A percentile compares a stretch with the other conserved stretches of the same genome.
These are phyloP conservation scores for Kryptolebias ocellatus DNA, from an alignment of 2,797 vertebrate species.

Conservation along the genomic window DNA sequence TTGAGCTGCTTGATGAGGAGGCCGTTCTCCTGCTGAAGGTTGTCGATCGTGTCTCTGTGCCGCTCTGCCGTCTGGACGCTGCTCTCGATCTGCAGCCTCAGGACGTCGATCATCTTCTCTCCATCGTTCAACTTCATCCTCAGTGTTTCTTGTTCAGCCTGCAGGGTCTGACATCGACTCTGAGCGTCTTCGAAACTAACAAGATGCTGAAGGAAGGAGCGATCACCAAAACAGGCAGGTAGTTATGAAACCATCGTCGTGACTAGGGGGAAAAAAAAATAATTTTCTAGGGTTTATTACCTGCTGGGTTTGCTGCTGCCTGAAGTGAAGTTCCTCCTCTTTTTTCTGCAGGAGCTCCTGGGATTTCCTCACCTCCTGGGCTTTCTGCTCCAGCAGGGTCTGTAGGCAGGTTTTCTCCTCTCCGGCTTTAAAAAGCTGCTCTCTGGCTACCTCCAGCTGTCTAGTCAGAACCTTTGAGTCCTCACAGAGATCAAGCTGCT, in stretches of 20 bases:
- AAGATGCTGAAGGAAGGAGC: slow-evolving; percentile 31
- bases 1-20: slow-evolving; percentile 79
- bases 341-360: slow-evolving; percentile 73
- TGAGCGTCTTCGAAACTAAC: slow-evolving; percentile 52
- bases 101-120: slow-evolving; percentile 70
- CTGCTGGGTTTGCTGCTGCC: slow-evolving; percentile 72
- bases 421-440: slow-evolving; percentile 64
- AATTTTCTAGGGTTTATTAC: slow-evolving; percentile 21
- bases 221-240: not conserved
- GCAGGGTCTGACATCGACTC: slow-evolving; percentile 48
- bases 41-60: slow-evolving; percentile 67
- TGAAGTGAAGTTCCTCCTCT: slow-evolving; percentile 69
- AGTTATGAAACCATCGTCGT: not conserved
- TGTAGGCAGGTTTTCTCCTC: slow-evolving; percentile 72
- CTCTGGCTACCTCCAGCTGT: slow-evolving; percentile 73
- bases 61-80: slow-evolving; percentile 69
- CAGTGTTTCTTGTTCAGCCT: slow-evolving; percentile 67
- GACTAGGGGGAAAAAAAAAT: not conserved
- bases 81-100: slow-evolving; percentile 77
- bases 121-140: slow-evolving; percentile 75
- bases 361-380: slow-evolving; percentile 70
- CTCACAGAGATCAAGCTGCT: slow-evolving; percentile 73
- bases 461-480: slow-evolving; percentile 69
- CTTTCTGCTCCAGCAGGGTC: slow-evolving; percentile 71
- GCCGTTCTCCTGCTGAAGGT: slow-evolving; percentile 75